Evolutionary conservation across 1,140 invertebrate species (phyloP), one percentile per base, ranked within the genome.

Genomic region (Dysdera silvatica): DNA sequence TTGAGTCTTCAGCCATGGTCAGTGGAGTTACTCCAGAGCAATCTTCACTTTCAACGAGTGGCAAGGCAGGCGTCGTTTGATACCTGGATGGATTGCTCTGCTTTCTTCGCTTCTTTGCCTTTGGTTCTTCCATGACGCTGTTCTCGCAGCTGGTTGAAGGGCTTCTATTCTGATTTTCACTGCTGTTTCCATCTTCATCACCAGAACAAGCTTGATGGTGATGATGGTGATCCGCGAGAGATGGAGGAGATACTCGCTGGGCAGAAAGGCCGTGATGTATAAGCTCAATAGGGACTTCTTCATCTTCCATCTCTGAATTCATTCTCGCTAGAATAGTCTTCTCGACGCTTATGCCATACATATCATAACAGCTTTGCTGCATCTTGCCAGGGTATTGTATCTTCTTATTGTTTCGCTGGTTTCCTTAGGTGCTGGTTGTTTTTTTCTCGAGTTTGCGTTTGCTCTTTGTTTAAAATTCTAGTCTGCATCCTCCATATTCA

Each of bases 91-190:
- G 74, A 40, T 74, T 74, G 52, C 73, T 74, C 59, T 76, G 74
- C 61, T 76, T 76, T 20, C 74, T 72, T 56, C 74, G 64, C 63
- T 76, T 76, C 52, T 76, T 75, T 24, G 70, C 73, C 71, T 59
- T 63, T 61, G 65, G 35, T 24, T 65, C 62, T 55, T 61, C 62
- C 55, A 64, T 53, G 24, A 29, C 37, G 31, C 60, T 54, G 45
- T 63, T 63, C 33, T 63, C 61, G 61, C 61, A 63, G 28, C 61
- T 63, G 2, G 52, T 63, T 20, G 63, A 57, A 52, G 56, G 54
- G 45, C 56, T 60, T 55, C 51, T 47, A 49, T 54, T 60, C 40
- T 60, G 56, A 32, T 65, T 60, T 33, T 60, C 57, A 33, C 57
- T 60, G 35, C 63, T 60, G 51, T 56, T 62, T n/a, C 53, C 61